Conservation (phyloP, 1,140 invertebrate species). For the Goniozus legneri region DNA sequence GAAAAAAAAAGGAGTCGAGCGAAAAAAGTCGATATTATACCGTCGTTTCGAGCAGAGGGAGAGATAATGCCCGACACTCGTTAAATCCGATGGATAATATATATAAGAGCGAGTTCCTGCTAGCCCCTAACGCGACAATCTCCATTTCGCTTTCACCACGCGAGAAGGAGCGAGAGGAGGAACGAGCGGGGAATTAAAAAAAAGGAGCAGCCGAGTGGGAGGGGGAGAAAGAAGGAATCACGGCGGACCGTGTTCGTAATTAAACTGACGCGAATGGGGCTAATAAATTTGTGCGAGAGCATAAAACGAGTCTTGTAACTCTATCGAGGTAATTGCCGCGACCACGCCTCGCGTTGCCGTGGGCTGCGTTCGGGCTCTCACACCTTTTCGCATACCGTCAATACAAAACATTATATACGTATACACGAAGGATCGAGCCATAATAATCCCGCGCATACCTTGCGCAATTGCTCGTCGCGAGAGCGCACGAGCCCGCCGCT, state of each 20-base stretch:
- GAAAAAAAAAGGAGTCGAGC: too few relatives aligned
- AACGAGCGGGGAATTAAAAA: neutral
- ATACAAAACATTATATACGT: constrained; percentile 12
- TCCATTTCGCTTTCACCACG: constrained; percentile 14
- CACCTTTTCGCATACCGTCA: constrained; percentile 35
- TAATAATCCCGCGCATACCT: too few relatives aligned
- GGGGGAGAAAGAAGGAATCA: constrained; percentile 14
- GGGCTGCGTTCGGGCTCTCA: constrained; percentile 29
- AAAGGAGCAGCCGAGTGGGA: neutral
- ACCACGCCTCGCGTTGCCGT: constrained; percentile 44
- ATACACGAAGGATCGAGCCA: too few relatives aligned
- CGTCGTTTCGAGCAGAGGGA: too few relatives aligned
- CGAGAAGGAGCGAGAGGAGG: neutral
- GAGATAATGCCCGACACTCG: too few relatives aligned
- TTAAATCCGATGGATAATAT: too few relatives aligned
- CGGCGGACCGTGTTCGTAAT: constrained; percentile 34
- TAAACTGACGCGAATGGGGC: constrained; percentile 48
- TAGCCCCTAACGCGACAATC: neutral
- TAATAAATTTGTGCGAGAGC: constrained; percentile 45
- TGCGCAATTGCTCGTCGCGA: constrained; percentile 5
- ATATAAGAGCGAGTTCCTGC: too few relatives aligned
- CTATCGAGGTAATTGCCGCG: constrained; percentile 48
- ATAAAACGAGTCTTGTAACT: constrained; percentile 50
- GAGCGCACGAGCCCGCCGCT: constrained; percentile 6
- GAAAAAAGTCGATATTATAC: too few relatives aligned